Base-by-base conservation (phyloP, 1,140 invertebrate genomes). In the Ooceraea biroi region DNA sequence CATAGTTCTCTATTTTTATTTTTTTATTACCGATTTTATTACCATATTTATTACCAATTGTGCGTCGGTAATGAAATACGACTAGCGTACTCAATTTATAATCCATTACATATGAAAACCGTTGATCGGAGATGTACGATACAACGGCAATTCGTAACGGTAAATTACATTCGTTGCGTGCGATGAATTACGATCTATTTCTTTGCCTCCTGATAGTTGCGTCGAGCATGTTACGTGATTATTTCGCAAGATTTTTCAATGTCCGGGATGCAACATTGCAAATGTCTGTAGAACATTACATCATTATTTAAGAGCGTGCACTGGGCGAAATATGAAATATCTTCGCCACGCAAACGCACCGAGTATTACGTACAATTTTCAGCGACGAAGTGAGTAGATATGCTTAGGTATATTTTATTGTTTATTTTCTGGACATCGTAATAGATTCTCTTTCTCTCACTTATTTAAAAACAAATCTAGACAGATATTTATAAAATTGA, bases 81-180 rank as follows among this genome's bases (percentile, higher is more conserved):
- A 71, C 7, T 55, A 36, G 22, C 52, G 25, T n/a, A n/a, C 65
- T n/a, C 65, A 55, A 71, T 77, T 55, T 44, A 77, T 44, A 19
- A 44, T 65, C 60, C 44, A 65, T 77, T 50, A 65, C 72, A 48
- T 22, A 65, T 77, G 46, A 19, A 66, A 52, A 52, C 36, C 63
- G n/a, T 46, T 77, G 58, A 52, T 65, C 61, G 60, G n/a, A 27
- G 19, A 65, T 52, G 30, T 66, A 25, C 14, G 46, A 77, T 77
- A 66, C 52, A 36, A 12, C 46, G n/a, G 55, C 50, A 44, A 80
- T 80, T 80, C 71, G 36, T 71, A 50, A 69, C 36, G 36, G 57
- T 80, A 57, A 80, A 71, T n/a, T 80, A 69, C 36, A 36, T 80
- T 80, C n/a, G 27, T 71, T 80, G 65, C 65, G 76, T 17, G 76